A percentile compares a stretch with the other conserved stretches of the same genome.
phyloP scores from a whole-genome alignment of 2,113 vertebrate genomes.

The Elgaria multicarinata region DNA sequence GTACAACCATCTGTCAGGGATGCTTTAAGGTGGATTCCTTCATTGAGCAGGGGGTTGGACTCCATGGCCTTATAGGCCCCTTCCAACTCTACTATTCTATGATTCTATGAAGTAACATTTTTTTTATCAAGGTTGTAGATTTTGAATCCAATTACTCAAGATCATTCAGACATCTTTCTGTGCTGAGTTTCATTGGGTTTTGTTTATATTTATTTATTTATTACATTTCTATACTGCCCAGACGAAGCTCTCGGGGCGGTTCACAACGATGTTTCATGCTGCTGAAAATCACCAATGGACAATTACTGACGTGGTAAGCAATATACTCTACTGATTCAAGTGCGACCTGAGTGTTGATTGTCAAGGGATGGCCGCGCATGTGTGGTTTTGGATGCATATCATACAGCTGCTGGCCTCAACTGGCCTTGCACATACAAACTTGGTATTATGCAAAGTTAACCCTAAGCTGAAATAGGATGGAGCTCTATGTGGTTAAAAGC shows the following conservation, averaged over 20 bases:
- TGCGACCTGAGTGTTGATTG: not conserved
- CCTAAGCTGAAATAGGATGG: not conserved
- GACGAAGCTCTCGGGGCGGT: too few species aligned
- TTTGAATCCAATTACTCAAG: not conserved
- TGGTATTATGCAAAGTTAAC: not conserved
- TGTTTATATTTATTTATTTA: too few species aligned
- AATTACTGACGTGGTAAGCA: not conserved
- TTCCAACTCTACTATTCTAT: too few species aligned
- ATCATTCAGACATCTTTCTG: not conserved
- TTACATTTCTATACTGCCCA: too few species aligned
- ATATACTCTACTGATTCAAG: not conserved
- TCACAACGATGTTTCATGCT: not conserved
- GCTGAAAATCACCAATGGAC: not conserved
- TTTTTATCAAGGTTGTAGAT: not conserved
- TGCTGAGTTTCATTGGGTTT: too few species aligned
- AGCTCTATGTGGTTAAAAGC: not conserved
- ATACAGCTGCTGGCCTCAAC: not conserved
- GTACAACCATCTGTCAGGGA: too few species aligned
- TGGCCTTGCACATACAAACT: not conserved
- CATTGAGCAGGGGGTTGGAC: too few species aligned
- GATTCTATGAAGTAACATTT: too few species aligned
- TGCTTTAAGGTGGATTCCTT: too few species aligned
- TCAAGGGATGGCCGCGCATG: not conserved
- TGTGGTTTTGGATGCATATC: not conserved
- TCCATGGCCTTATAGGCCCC: too few species aligned